Conservation (phyloP, 2,888 invertebrate genomes). For the Tachina fera region DNA sequence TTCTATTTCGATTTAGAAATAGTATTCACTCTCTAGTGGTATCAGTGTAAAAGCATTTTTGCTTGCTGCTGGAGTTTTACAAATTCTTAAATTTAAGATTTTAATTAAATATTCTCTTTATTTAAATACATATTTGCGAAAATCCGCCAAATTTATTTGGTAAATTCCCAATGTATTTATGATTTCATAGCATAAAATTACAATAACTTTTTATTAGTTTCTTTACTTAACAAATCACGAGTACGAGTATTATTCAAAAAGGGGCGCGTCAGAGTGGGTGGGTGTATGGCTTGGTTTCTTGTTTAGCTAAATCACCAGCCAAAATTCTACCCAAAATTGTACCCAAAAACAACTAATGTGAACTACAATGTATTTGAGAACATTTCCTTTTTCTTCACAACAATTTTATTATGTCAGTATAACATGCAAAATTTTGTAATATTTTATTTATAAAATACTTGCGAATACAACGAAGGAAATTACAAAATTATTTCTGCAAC, state of each 20-base stretch:
- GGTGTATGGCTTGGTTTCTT: neutral
- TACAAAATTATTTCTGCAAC: neutral
- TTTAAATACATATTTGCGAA: conserved; percentile 19
- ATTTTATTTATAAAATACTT: conserved; percentile 15
- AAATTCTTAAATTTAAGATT: conserved; percentile 14
- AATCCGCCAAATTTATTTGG: conserved; percentile 14
- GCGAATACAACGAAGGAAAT: neutral
- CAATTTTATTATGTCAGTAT: conserved; percentile 59
- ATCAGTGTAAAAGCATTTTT: neutral
- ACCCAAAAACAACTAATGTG: conserved; percentile 15
- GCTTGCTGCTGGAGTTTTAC: conserved; percentile 1
- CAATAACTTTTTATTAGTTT: conserved; percentile 21
- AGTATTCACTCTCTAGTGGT: no score
- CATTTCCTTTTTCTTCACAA: conserved; percentile 38
- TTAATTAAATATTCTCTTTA: conserved; percentile 47
- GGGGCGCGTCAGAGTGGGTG: neutral
- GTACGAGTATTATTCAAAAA: neutral
- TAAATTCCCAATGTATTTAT: conserved; percentile 1
- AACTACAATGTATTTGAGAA: conserved; percentile 9
- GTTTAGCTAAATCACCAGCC: conserved; percentile 2
- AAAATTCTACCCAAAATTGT: no score
- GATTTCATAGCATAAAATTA: conserved; percentile 28
- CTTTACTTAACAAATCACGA: neutral
- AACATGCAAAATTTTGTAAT: conserved; percentile 55
- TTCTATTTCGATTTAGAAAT: no score